phyloP scores from a whole-genome alignment of 2,113 vertebrate species.

The Serilophus lunatus region DNA sequence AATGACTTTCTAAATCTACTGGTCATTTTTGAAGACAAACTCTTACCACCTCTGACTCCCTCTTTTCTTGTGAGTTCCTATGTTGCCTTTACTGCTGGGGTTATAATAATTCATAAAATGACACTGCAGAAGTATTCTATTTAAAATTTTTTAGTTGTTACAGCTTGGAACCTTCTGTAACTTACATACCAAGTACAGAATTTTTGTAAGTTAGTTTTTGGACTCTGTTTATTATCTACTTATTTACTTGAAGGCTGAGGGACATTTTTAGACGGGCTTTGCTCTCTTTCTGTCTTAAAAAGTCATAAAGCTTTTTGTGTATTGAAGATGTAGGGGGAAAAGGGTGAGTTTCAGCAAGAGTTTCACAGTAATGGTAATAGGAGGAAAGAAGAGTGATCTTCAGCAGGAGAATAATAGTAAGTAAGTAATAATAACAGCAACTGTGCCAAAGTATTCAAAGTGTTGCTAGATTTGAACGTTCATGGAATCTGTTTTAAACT shows the following conservation, averaged over 20 bases:
- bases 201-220: conserved; percentile 22
- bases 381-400: background rate
- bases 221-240: background rate
- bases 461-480: background rate
- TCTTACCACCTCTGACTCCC: background rate
- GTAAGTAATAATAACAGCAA: background rate
- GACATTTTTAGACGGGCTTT: background rate
- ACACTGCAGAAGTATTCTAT: background rate
- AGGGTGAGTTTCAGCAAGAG: background rate
- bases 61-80: background rate
- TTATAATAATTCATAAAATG: conserved; percentile 4
- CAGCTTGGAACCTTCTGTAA: conserved; percentile 37
- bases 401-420: background rate
- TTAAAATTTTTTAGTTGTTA: conserved; percentile 38
- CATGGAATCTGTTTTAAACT: background rate
- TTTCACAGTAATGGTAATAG: background rate
- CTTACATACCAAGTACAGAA: background rate
- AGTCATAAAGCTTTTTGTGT: background rate
- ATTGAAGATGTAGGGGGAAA: background rate
- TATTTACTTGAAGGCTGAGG: conserved; percentile 1
- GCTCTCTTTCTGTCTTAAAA: background rate
- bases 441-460: background rate
- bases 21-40: background rate
- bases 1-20: background rate
- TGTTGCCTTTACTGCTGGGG: background rate